Conservation (phyloP, 1,140 invertebrate species). For the Tetranychus urticae region DNA sequence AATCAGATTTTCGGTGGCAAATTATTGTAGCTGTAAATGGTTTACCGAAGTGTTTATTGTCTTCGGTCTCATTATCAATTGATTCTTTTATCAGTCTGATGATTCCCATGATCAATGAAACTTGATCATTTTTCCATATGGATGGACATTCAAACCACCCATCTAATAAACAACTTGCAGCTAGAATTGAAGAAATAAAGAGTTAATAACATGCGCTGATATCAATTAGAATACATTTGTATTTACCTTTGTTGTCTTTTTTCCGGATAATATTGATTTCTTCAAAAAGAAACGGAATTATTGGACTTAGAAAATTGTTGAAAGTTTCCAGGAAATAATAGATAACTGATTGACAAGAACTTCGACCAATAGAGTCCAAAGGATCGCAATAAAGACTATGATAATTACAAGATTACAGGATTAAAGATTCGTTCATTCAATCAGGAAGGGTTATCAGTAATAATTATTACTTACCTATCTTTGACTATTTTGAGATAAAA, state of each 20-base stretch:
- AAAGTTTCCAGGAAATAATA: not conserved
- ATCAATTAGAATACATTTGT: not conserved
- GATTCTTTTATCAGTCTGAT: not conserved
- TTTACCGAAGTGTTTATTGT: not conserved
- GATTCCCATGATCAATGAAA: not conserved
- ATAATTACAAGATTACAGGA: not conserved
- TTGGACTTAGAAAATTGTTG: not conserved
- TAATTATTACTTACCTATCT: not conserved
- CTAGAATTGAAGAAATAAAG: not conserved
- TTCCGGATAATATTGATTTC: not conserved
- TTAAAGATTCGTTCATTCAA: not conserved
- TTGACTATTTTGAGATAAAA: not conserved
- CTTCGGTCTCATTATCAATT: not conserved
- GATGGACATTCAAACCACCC: not conserved
- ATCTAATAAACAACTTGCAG: not conserved
- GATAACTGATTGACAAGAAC: not conserved
- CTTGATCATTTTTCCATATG: not conserved
- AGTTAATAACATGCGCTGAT: not conserved
- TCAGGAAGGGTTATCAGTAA: too few species aligned
- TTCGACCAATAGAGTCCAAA: not conserved
- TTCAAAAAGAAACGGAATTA: not conserved
- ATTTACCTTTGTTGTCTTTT: not conserved
- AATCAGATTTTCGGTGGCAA: too few species aligned
- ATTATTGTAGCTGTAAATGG: not conserved
- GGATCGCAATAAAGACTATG: not conserved